Evolutionary conservation across 2,888 invertebrate genomes (phyloP).

Genomic region (Tupiocoris notatus): DNA sequence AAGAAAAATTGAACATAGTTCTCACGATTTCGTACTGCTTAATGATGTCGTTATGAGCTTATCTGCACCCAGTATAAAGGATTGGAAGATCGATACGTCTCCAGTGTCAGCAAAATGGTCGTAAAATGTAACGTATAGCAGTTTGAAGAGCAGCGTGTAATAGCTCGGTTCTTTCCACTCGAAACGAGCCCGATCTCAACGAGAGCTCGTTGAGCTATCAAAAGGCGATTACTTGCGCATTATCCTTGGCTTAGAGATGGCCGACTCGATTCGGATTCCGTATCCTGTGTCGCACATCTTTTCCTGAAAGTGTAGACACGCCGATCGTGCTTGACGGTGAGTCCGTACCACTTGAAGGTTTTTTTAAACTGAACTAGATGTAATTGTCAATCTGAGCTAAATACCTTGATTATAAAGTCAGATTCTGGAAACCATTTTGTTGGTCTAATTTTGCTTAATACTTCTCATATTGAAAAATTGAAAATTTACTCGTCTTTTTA

Average conservation of each 20-base stretch:
- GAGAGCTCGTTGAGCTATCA: not conserved
- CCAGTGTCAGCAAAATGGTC: not conserved
- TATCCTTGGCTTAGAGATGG: not conserved
- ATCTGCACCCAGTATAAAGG: conserved; percentile 9
- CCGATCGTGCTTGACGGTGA: too few species aligned
- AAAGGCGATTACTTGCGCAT: not conserved
- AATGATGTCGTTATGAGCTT: conserved; percentile 17
- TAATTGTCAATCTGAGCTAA: too few species aligned
- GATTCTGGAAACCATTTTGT: too few species aligned
- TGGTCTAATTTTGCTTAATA: too few species aligned
- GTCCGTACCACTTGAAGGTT: too few species aligned
- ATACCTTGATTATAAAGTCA: too few species aligned
- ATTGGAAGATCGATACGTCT: not conserved
- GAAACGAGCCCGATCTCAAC: not conserved
- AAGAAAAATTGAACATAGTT: too few species aligned
- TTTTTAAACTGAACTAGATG: too few species aligned
- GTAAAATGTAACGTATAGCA: conserved; percentile 22
- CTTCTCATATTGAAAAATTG: too few species aligned
- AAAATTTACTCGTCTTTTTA: too few species aligned
- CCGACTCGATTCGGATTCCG: not conserved
- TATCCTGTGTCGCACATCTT: not conserved
- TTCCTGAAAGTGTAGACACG: too few species aligned
- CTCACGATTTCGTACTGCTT: too few species aligned
- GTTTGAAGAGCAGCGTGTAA: conserved; percentile 7
- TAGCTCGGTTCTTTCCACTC: not conserved